Base-by-base conservation (phyloP, 2,888 invertebrate genomes). In the Synergus umbraculus region DNA sequence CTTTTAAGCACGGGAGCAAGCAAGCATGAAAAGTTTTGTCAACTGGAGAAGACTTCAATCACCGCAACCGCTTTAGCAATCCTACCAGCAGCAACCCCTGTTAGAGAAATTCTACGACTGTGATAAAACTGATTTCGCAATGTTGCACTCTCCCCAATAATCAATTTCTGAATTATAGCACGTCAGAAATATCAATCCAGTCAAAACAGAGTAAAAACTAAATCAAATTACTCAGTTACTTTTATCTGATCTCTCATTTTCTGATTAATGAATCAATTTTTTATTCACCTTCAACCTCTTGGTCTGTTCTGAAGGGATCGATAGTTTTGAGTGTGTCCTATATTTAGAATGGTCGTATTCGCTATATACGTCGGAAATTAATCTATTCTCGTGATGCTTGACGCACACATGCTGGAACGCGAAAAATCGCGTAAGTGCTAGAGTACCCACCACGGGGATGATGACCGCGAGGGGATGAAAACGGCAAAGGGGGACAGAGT, bases 1-100 rank as follows among this genome's bases (percentile, higher is more conserved):
- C 82, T 78, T 80, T 86, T 84, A 81, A 81, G 80, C 86, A 83
- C 44, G 77, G 63, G 64, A 46, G 77, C 78, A 22, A 67, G 67
- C 44, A 43, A 22, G 69, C 63, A 54, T 73, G 73, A 77, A 82
- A 85, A 84, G 78, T 78, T 78, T 82, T 80, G 79, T 67, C 80
- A 60, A 13, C 54, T 73, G 44, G 8, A 13, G 22, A 44, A 44
- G 46, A 22, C 22, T 69, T 49, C 49, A 22, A 49, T 49, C 69
- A 43, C 4, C 18, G 15, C n/a, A 66, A 66, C 43, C 41, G 41
- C 41, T 66, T 66, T 66, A 43, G 54, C 54, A 54, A 54, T n/a
- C 8, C n/a, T n/a, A 54, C 54, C 29, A 29, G 3, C 54, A 54
- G 54, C 15, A 54, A n/a, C 54, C 54, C 54, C 54, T 54, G 54